Evolutionary conservation across 2,888 invertebrate genomes (phyloP), one percentile per base, ranked within the genome.

Genomic region (Mythimna pallens): DNA sequence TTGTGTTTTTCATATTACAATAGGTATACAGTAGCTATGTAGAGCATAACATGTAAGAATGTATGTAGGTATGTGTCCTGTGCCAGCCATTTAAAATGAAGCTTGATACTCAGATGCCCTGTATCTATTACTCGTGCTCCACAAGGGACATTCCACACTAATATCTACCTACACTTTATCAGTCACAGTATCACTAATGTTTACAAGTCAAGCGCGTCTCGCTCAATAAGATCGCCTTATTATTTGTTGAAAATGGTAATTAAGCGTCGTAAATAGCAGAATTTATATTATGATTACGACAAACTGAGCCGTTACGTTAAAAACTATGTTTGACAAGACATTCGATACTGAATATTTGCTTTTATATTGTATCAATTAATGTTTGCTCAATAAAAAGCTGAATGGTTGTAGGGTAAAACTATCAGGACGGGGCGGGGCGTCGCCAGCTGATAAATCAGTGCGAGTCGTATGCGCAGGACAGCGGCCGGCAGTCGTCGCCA

Each of bases 391-490:
- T 72, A 72, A 66, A 77, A 70, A 83, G 69, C 30, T 76, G 68
- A 81, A 78, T 78, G 64, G 65, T 70, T 57, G 67, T 81, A 76
- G 72, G 73, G 80, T 84, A 75, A 76, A 75, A 77, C 67, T 79
- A 83, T 83, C 77, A 59, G 54, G 71, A 65, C 62, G 77, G 81
- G 73, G 73, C 83, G 86, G 86, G 89, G 89, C 89, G 82, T 89
- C 78, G 81, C 66, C 65, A 65, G 73, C 71, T 86, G 87, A 86
- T 88, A 88, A 89, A 90, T 89, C 85, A 86, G 78, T 74, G 80
- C 79, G 80, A 72, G 81, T 77, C 71, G 69, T 63, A 30, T 59
- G 68, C 78, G 72, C 70, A 73, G 83, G 70, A 82, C 80, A 64
- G n/a, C 43, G 55, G 54, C 50, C 65, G 74, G 65, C 70, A 74